These are phyloP conservation scores for Brachionichthys hirsutus DNA, from an alignment of 2,113 vertebrate genomes.

Conservation along the genomic window DNA sequence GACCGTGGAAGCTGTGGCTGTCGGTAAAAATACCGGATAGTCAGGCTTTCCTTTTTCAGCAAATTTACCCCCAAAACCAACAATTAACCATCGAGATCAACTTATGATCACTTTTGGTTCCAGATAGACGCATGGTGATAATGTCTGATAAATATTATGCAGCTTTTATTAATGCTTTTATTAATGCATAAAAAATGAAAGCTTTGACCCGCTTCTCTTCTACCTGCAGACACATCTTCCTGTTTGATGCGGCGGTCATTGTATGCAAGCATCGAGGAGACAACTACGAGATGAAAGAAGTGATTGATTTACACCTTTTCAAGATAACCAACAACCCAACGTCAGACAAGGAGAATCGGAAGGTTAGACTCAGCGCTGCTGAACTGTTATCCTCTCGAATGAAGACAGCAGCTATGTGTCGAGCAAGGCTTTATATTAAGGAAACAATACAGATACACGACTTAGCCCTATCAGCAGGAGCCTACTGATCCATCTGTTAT, in stretches of 20 bases:
- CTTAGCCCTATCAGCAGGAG: no score
- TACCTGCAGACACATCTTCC: constrained; percentile 88
- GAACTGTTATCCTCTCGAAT: no score
- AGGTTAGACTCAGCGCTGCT: constrained; percentile 74
- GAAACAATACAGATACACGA: no score
- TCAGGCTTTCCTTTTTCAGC: neutral
- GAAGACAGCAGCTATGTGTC: no score
- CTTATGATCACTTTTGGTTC: neutral
- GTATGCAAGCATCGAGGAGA: constrained; percentile 94
- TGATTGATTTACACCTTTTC: constrained; percentile 95
- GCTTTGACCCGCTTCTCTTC: neutral
- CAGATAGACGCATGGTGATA: neutral
- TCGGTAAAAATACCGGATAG: neutral
- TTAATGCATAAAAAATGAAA: no score
- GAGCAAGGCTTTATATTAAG: no score
- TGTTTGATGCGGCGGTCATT: constrained; percentile 94
- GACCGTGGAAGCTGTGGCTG: no score
- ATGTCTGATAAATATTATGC: no score
- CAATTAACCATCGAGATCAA: neutral
- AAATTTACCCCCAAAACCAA: neutral
- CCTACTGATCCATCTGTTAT: no score
- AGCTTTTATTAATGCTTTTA: no score
- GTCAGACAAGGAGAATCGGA: constrained; percentile 95
- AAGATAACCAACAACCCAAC: constrained; percentile 96
- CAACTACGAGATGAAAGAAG: constrained; percentile 98